Base-by-base conservation (phyloP, 2,888 invertebrate species). In the Erpobdella octoculata region DNA sequence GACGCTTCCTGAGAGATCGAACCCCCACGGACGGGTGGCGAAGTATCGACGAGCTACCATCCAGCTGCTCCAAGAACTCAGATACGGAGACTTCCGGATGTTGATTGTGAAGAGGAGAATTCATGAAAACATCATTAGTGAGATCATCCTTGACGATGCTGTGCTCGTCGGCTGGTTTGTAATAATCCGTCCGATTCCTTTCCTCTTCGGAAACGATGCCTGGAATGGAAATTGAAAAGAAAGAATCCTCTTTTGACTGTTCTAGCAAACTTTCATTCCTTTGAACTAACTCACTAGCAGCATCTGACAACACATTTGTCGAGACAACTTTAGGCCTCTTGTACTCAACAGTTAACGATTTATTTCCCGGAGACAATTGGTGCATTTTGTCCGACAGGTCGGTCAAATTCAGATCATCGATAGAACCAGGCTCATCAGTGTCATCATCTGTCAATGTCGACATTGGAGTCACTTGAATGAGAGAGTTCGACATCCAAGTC, bases 41-140 rank as follows among this genome's bases (percentile, higher is more conserved):
- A n/a, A 69, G 53, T 25, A 69, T 28, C 12, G 69, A 69, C 6
- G 53, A 21, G 15, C 53, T 53, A 18, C 69, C 69, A 25, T 69
- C 69, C 58, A 69, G 33, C n/a, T 69, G 69, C 21, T 69, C 58
- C 21, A 65, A 38, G 33, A 65, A 28, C 36, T 65, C 38, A 38
- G 5, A 41, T 15, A 41, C n/a, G 46, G 46, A n/a, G n/a, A n/a
- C n/a, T n/a, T n/a, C n/a, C n/a, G n/a, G n/a, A n/a, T n/a, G n/a
- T n/a, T n/a, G n/a, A n/a, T n/a, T n/a, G n/a, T n/a, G n/a, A n/a
- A n/a, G n/a, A n/a, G n/a, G n/a, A n/a, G n/a, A n/a, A n/a, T n/a
- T n/a, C n/a, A n/a, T n/a, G n/a, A n/a, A n/a, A n/a, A n/a, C n/a
- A n/a, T n/a, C n/a, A n/a, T n/a, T n/a, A n/a, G n/a, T n/a, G n/a